phyloP scores from a whole-genome alignment of 2,113 vertebrate species.

The Struthidea cinerea region DNA sequence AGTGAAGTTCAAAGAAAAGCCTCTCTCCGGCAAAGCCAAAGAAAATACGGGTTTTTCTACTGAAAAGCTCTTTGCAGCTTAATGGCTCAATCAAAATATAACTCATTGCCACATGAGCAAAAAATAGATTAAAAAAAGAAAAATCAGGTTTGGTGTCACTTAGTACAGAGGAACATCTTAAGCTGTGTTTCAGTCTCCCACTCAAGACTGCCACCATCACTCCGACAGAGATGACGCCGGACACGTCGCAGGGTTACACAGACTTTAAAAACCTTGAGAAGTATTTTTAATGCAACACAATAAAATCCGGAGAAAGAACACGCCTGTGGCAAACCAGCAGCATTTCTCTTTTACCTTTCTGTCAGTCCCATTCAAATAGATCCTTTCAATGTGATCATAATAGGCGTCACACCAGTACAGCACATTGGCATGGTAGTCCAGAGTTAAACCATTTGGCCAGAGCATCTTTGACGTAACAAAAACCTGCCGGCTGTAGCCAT shows the following conservation, averaged over 20 bases:
- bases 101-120: background rate
- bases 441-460: slow-evolving; percentile 96
- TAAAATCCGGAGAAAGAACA: slow-evolving; percentile 7
- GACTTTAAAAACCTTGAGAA: slow-evolving; percentile 19
- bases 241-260: background rate
- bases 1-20: background rate
- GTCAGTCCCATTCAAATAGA: slow-evolving; percentile 91
- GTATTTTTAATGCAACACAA: slow-evolving; percentile 37
- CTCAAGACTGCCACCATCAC: background rate
- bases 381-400: slow-evolving; percentile 97
- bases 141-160: background rate
- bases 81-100: background rate
- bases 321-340: slow-evolving; percentile 33
- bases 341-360: slow-evolving; percentile 83
- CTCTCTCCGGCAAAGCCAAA: background rate
- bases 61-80: background rate
- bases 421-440: slow-evolving; percentile 84
- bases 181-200: background rate
- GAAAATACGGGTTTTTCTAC: background rate
- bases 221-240: background rate
- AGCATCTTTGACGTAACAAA: slow-evolving; percentile 98
- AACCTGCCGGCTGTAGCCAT: slow-evolving; percentile 86
- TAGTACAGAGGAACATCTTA: background rate
- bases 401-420: slow-evolving; percentile 99
- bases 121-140: background rate